Evolutionary conservation across 1,140 invertebrate species (phyloP).

Genomic region (Achatina immaculata): DNA sequence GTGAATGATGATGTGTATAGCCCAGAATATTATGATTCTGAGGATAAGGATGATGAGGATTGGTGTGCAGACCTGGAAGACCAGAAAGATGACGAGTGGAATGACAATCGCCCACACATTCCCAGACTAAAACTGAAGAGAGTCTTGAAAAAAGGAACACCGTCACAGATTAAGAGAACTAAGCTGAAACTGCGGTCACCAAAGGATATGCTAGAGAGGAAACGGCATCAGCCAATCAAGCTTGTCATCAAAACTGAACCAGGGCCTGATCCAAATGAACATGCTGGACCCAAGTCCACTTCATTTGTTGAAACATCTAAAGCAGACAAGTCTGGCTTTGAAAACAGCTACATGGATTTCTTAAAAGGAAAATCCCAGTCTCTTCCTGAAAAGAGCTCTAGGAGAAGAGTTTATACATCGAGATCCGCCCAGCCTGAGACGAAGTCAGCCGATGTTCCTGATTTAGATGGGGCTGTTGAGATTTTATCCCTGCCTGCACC

Average conservation of each 20-base stretch:
- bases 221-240: slow-evolving; percentile 14
- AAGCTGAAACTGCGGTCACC: neutral
- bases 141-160: slow-evolving; percentile 13
- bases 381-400: neutral
- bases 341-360: slow-evolving; percentile 31
- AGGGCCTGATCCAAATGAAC: neutral
- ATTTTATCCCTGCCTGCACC: neutral
- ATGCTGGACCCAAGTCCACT: neutral
- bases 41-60: slow-evolving; percentile 36
- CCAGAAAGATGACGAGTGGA: slow-evolving; percentile 6
- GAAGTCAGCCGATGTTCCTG: neutral
- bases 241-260: slow-evolving; percentile 36
- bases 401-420: neutral
- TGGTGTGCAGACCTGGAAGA: slow-evolving; percentile 27
- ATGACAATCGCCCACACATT: slow-evolving; percentile 24
- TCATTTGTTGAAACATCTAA: neutral
- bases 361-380: neutral
- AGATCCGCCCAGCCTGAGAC: neutral
- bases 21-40: slow-evolving; percentile 19
- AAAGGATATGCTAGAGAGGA: no score
- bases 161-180: neutral
- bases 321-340: slow-evolving; percentile 28
- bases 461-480: neutral
- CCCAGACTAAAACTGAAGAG: slow-evolving; percentile 34
- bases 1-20: neutral